A percentile compares a stretch with the other conserved stretches of the same genome.
Evolutionary conservation across 2,113 vertebrate species (phyloP).

Genomic region (Nycticebus coucang): DNA sequence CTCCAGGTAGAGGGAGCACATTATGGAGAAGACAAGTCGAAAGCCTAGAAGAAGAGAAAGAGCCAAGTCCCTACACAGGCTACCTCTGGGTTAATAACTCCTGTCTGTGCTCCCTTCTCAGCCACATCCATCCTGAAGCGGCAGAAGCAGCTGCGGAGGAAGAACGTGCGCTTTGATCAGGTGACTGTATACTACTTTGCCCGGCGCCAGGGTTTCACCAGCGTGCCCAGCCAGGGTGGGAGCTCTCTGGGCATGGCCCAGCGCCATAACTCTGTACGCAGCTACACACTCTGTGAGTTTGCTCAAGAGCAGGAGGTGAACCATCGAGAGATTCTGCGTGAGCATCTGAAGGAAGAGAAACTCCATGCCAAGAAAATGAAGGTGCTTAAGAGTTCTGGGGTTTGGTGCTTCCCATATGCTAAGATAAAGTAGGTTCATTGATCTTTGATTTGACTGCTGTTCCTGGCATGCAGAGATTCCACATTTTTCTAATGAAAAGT

Average conservation of each 20-base stretch:
- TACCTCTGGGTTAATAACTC: not conserved
- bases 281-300: constrained; percentile 97
- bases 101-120: constrained; percentile 71
- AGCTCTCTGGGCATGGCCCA: constrained; percentile 98
- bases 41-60: not conserved
- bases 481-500: not conserved
- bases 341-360: constrained; percentile 96
- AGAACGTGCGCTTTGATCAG: constrained; percentile 95
- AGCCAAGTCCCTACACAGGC: not conserved
- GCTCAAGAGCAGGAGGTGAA: constrained; percentile 95
- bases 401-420: not conserved
- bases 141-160: constrained; percentile 90
- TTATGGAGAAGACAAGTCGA: not conserved
- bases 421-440: not conserved
- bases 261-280: constrained; percentile 93
- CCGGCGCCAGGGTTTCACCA: constrained; percentile 98
- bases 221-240: constrained; percentile 97
- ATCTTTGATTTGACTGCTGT: not conserved
- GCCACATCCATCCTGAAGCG: constrained; percentile 96
- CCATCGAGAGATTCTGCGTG: constrained; percentile 92
- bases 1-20: not conserved
- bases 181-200: constrained; percentile 99
- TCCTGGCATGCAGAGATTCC: not conserved
- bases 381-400: constrained; percentile 80
- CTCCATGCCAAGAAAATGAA: constrained; percentile 97